Base-by-base conservation (phyloP, 1,140 invertebrate species). In the Cydia fagiglandana region DNA sequence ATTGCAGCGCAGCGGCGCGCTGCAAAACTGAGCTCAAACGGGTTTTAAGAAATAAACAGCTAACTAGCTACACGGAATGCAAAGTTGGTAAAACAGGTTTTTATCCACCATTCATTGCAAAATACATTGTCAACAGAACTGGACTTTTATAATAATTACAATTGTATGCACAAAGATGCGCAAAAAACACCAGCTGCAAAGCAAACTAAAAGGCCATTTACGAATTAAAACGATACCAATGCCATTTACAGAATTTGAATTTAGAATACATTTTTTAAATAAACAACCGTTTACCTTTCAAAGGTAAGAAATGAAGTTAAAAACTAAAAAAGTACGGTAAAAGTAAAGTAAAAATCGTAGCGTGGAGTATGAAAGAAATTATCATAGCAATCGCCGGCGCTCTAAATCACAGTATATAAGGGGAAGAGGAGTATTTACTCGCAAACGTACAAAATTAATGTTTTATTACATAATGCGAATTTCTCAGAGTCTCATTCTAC, bases 331-430 rank as follows among this genome's bases (percentile, higher is more conserved):
- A 68, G 30, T 17, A 7, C 20, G 30, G 6, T 5, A 68, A 70
- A 70, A 70, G n/a, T 17, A 41, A 70, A 70, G 20, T 41, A 38
- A 34, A 38, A 38, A 20, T 68, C 28, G 64, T 20, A 86, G 86
- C 87, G 82, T 89, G 90, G 30, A 30, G 30, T 90, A 91, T 91
- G 88, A 92, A 92, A 89, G 83, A 86, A 91, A 83, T 91, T 92
- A 92, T 91, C 90, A 88, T 84, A 90, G 89, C 88, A 83, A 93
- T 93, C 90, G 91, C 85, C 80, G 81, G 88, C 84, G 88, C 88
- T 91, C 89, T 93, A 93, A 93, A 93, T 93, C 91, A 93, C 86
- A 78, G 87, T 91, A 92, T 84, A 92, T 91, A 92, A 89, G 88
- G 89, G 91, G 91, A 88, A 91, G 85, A 89, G 87, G 83, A 87